Percentiles rank a stretch among this genome's conserved stretches.
phyloP scores from a whole-genome alignment of 2,888 invertebrate genomes.

The Lasioglossum morio region DNA sequence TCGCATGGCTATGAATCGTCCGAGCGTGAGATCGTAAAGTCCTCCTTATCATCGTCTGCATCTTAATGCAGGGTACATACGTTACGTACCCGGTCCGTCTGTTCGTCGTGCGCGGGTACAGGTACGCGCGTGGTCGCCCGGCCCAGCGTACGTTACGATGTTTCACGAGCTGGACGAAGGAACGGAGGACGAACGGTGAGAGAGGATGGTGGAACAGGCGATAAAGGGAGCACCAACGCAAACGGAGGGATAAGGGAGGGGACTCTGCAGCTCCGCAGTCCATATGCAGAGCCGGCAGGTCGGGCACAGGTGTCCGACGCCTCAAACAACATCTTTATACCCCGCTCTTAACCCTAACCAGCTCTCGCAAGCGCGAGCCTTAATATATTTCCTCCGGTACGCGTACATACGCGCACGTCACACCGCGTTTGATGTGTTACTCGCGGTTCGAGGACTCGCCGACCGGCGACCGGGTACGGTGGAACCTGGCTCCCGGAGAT shows the following conservation, averaged over 20 bases:
- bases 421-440: conserved; percentile 58
- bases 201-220: conserved; percentile 26
- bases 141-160: conserved; percentile 62
- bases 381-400: conserved; percentile 70
- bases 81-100: conserved; percentile 69
- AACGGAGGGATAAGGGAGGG: conserved; percentile 12
- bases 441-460: conserved; percentile 9
- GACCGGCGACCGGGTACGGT: background rate
- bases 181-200: conserved; percentile 34
- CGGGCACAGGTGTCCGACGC: conserved; percentile 82
- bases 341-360: conserved; percentile 75
- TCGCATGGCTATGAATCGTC: conserved; percentile 83
- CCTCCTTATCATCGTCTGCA: conserved; percentile 82
- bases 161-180: conserved; percentile 53
- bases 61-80: conserved; percentile 82
- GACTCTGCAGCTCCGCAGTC: conserved; percentile 50
- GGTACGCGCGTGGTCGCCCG: conserved; percentile 33
- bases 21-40: conserved; percentile 84
- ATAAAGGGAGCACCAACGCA: conserved; percentile 19
- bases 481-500: background rate
- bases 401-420: conserved; percentile 51
- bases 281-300: conserved; percentile 72
- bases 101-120: conserved; percentile 56
- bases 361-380: conserved; percentile 66
- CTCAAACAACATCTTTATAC: conserved; percentile 83